Base-by-base conservation (phyloP, 2,888 invertebrate genomes). In the Biston stratarius region DNA sequence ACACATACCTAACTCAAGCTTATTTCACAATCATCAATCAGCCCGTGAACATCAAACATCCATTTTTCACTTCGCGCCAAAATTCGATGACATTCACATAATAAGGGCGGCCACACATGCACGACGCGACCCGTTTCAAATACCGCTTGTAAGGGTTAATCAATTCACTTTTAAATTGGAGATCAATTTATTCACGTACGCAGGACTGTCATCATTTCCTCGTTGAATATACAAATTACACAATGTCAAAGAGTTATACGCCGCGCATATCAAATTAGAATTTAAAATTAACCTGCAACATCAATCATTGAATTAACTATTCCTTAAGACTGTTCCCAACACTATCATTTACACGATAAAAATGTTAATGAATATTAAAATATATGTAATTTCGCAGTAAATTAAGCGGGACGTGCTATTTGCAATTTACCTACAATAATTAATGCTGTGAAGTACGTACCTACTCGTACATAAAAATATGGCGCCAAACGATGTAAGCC, bases 291-390 rank as follows among this genome's bases (percentile, higher is more conserved):
- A 24, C 62, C 47, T 69, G 78, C 77, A 74, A 75, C 85, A 89
- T 91, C 86, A 83, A 89, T 91, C 89, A 90, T 82, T 78, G 79
- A 69, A 72, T 73, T 85, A 74, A 67, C 71, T 85, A 84, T 81
- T 81, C 78, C 78, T 76, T 80, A 77, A 74, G 78, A 80, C 77
- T 77, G 80, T 80, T 74, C 75, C 69, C 64, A 62, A 60, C 74
- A 62, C 61, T 74, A 75, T 79, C 72, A 58, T 64, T 64, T 77
- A 69, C 73, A 53, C 56, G 56, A 58, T 51, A 51, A 63, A 57
- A 61, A 44, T 57, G 57, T 48, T 59, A 55, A 73, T 67, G 72
- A 72, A 70, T 73, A 72, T 61, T 74, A 69, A 75, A 79, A 73
- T 74, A 67, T 62, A 74, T 74, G 67, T 67, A 59, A 57, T 61